Evolutionary conservation across 2,797 vertebrate species (phyloP), one percentile per base, ranked within the genome.

Genomic region (Odontamblyopus lacepedii): DNA sequence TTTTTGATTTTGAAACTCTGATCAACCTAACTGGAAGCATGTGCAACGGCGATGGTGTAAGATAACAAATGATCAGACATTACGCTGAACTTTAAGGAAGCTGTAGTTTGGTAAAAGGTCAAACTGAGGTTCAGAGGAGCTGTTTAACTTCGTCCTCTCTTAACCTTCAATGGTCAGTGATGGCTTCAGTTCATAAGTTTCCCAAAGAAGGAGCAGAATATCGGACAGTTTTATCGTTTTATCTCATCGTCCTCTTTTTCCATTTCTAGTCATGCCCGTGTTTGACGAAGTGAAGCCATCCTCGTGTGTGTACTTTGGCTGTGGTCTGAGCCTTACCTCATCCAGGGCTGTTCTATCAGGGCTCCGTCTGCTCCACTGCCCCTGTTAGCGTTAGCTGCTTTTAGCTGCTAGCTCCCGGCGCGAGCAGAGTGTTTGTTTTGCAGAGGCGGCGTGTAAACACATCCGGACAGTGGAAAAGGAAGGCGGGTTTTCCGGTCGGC

Each of bases 391-490:
- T 30, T 23, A 15, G 63, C 23, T 7, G 63, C 35, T 41, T 38
- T 64, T 65, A 53, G 65, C 48, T 18, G 30, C 30, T 67, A 32
- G 65, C 65, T 50, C 63, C 63, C 26, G 11, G 63, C 44, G 15
- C 63, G 51, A 30, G 44, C 15, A 5, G 63, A 66, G 50, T 67
- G 65, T 67, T 53, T 67, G 65, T 67, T 67, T 67, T 53, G 5
- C 65, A 55, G 48, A 55, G 19, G 65, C 65, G 29, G 65, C 26
- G 65, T 67, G 65, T 55, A 66, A 66, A 67, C 48, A 67, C 65
- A 67, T 67, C 65, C 65, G 65, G 65, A 32, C 27, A 67, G 48
- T 67, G 65, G 48, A 67, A 67, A 55, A 67, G 65, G 64, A 51
- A 66, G 64, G 27, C 44, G 23, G 29, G 16, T 51, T 51, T 66